Evolutionary conservation across 2,797 vertebrate genomes (phyloP), one percentile per base, ranked within the genome.

Genomic region (Anomalospiza imberbis): DNA sequence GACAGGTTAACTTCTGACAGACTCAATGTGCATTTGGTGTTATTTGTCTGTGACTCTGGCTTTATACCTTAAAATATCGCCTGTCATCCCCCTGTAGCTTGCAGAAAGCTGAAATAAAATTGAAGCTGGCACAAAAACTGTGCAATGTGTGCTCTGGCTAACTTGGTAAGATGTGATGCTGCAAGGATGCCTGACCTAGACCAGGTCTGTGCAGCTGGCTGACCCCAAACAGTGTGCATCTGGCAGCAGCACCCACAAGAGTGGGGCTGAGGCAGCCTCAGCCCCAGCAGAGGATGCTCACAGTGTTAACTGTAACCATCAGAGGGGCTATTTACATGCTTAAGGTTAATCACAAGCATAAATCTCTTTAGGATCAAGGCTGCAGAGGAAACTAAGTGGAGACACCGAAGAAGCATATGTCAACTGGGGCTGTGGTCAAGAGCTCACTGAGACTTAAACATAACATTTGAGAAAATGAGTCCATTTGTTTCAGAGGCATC

Each of bases 1-100:
- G 94, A 85, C 89, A 92, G 79, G 72, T 94, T 93, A 93, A 91
- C 89, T 92, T 93, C 93, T 91, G 93, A 91, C 87, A 94, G 94
- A 68, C 61, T 92, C 89, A 83, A 47, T 62, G 76, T 91, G 89
- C 87, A 38, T 75, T 85, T 0, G 8, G 72, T 91, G 50, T 91
- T 88, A 91, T 89, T 96, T 95, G 87, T 77, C 92, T 80, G 54
- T 80, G 91, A 78, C 87, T 94, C 95, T 89, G 89, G 72, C 85
- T 95, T 88, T 91, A 92, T 83, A 80, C 87, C 58, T 96, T 96
- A 92, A 95, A 96, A 91, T 96, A 96, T 89, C n/a, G 0, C 79
- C 76, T 96, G 93, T 93, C 96, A 91, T 89, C 72, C 28, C 28
- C 32, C 29, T 0, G 4, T 42, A 74, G 34, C 89, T 83, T 92